Evolutionary conservation across 2,888 invertebrate species (phyloP), one percentile per base, ranked within the genome.

Genomic region (Meandrusa payeni): DNA sequence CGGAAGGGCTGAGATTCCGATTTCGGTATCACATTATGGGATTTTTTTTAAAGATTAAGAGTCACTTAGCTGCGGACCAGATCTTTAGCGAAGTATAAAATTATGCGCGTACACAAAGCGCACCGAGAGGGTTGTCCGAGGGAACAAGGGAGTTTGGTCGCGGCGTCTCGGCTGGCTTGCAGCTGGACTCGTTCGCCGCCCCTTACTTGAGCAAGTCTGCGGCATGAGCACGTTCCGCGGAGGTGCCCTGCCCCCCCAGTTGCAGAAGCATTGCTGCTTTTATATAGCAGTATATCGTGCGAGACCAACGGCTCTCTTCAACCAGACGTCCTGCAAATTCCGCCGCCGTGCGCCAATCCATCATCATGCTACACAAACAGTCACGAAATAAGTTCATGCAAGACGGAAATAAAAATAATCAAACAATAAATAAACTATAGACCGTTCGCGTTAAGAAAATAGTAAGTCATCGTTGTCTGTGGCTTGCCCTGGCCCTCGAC

Each of bases 211-310:
- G 91, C 5, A 96, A 78, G 31, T 89, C 86, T 34, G 90, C 85
- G 34, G 94, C 88, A 29, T 90, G 89, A 12, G 83, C 77, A 36
- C 76, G 75, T 51, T 92, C 91, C 2, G 86, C 77, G 11, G 89
- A 67, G 1, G 57, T 56, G 2, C 67, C 47, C 1, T 55, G 47
- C 13, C 89, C 83, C 5, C 90, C 89, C 47, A 91, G 86, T 92
- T 96, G 95, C 52, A 94, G 85, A 68, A 97, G 88, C 63, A 97
- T 91, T 0, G 93, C 92, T 1, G 96, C 97, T 63, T 94, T 94
- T 60, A 96, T 94, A 79, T 98, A 99, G 31, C 94, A 93, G 75
- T 98, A 98, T 39, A 97, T 94, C 1, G 97, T 95, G 39, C 92
- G 91, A 1, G 97, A 98, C 98, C 98, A 99, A 38, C 93, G 91